Evolutionary conservation across 2,113 vertebrate genomes (phyloP).

Genomic region (Daphoenositta chrysoptera): DNA sequence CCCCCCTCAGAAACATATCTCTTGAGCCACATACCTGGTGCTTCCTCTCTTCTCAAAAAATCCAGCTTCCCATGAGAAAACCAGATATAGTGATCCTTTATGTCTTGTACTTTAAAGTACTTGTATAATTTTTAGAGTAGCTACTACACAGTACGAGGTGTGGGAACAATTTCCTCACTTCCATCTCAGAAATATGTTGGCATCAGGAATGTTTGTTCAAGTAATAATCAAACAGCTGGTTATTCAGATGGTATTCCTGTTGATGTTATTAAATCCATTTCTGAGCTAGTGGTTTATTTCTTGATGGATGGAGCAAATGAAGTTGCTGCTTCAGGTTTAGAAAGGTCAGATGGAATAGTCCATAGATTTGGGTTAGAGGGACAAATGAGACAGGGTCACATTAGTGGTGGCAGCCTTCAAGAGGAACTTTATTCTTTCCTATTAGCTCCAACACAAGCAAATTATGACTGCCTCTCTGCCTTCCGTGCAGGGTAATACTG

Average conservation of each 20-base stretch:
- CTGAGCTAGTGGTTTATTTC: not conserved
- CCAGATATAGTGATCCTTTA: not conserved
- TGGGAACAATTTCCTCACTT: not conserved
- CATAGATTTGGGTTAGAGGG: not conserved
- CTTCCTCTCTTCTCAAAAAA: not conserved
- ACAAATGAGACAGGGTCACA: not conserved
- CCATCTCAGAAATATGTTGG: not conserved
- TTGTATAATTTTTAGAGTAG: not conserved
- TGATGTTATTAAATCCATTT: not conserved
- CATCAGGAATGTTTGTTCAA: not conserved
- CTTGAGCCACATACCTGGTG: not conserved
- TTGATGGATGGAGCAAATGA: not conserved
- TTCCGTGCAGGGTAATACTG: not conserved
- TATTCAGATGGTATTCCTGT: not conserved
- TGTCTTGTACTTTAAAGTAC: not conserved
- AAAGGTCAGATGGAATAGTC: not conserved
- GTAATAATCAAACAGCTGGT: not conserved
- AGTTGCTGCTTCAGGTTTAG: not conserved
- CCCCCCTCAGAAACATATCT: not conserved
- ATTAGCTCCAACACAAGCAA: not conserved
- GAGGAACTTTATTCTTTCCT: not conserved
- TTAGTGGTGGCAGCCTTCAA: not conserved
- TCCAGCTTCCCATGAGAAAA: not conserved
- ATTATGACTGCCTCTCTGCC: not conserved
- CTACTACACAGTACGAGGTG: not conserved